A percentile compares a stretch with the other conserved stretches of the same genome.
phyloP scores from a whole-genome alignment of 2,797 vertebrate genomes.

The Sebastes taczanowskii region DNA sequence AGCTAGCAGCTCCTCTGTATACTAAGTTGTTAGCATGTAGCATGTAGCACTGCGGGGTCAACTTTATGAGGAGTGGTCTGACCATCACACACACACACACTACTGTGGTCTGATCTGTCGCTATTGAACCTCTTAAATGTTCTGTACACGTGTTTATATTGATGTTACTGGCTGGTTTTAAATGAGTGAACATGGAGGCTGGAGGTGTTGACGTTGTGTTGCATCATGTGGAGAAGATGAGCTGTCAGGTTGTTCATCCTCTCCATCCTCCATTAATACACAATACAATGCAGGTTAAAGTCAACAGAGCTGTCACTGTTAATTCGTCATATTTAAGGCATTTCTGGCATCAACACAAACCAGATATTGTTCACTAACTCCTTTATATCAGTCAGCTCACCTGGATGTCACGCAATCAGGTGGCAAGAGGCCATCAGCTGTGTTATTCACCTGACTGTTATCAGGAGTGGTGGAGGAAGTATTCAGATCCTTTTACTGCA shows the following conservation, averaged over 20 bases:
- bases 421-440: too few species aligned
- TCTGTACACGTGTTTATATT: accelerated
- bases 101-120: background rate
- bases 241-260: background rate
- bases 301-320: background rate
- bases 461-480: background rate
- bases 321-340: too few species aligned
- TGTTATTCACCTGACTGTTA: too few species aligned
- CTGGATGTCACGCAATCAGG: too few species aligned
- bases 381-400: too few species aligned
- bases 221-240: slow-evolving; percentile 47
- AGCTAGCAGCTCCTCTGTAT: slow-evolving; percentile 31
- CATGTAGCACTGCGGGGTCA: slow-evolving; percentile 14
- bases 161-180: accelerated
- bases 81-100: too few species aligned
- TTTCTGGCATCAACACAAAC: background rate
- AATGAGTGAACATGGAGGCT: background rate
- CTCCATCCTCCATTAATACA: background rate
- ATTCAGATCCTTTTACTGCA: background rate
- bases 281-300: too few species aligned
- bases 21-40: slow-evolving; percentile 24
- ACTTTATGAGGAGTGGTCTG: slow-evolving; percentile 31
- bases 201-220: slow-evolving; percentile 51
- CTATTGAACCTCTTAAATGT: accelerated
- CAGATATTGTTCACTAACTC: background rate